Base-by-base conservation (phyloP, 2,888 invertebrate species). In the Lepetodrilus schrolli region DNA sequence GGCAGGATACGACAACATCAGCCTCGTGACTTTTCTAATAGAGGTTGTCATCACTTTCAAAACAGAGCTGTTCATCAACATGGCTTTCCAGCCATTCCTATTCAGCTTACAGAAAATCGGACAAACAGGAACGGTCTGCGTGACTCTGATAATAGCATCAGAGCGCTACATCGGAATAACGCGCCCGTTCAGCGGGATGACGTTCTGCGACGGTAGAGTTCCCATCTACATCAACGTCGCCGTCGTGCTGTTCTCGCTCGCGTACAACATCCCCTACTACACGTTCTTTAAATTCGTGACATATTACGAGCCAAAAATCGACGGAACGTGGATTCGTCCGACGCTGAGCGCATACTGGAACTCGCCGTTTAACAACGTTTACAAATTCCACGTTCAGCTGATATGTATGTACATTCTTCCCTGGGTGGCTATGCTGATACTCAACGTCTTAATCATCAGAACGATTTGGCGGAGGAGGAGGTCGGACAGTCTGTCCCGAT, bases 1-100 rank as follows among this genome's bases (percentile, higher is more conserved):
- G 83, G 97, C 98, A 21, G 93, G 96, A 83, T 96, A 96, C 91
- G 98, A 99, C 92, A 96, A 96, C 7, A 93, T 95, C 79, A 93
- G 98, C 83, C 95, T 98, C 84, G 92, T 96, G 84, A 87, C 89
- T 1, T 85, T 91, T 71, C 21, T 47, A 5, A n/a, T 68, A n/a
- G 68, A 68, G 23, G 43, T 68, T n/a, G 43, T 47, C 30, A n/a
- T n/a, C n/a, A 43, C 47, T n/a, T 23, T 68, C 0, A 47, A 68
- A 26, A 34, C 58, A 30, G 47, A 68, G 26, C 21, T 68, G n/a
- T 30, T 26, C n/a, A 38, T 68, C 26, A 43, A 68, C n/a, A 21
- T 43, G 47, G 47, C 43, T 20, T 43, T 68, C 21, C 43, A 47
- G 43, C 30, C 43, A 13, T 68, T 68, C 30, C n/a, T 43, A 47